Evolutionary conservation across 2,797 vertebrate species (phyloP).

Genomic region (Poeciliopsis turneri): DNA sequence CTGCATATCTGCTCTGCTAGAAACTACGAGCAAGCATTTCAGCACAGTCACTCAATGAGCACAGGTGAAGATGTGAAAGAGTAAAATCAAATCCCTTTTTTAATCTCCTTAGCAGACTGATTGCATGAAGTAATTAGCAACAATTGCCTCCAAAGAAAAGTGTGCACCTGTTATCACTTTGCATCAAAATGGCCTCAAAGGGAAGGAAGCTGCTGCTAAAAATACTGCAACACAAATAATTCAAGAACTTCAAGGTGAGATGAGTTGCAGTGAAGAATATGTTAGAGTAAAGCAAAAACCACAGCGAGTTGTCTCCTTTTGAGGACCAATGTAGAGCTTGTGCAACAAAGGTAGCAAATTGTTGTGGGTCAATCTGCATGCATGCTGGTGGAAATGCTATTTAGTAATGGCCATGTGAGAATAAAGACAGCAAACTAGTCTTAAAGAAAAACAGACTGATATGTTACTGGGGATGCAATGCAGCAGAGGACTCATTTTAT

Average conservation of each 20-base stretch:
- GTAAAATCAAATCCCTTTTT: neutral
- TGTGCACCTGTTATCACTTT: neutral
- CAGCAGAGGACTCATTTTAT: neutral
- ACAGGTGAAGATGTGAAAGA: slow-evolving; percentile 10
- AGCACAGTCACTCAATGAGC: neutral
- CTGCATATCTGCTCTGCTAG: neutral
- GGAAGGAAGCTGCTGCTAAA: neutral
- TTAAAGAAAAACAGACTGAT: neutral
- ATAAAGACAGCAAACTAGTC: neutral
- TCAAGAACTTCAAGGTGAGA: slow-evolving; percentile 3
- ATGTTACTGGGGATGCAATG: neutral
- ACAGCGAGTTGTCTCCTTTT: neutral
- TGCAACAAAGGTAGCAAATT: neutral
- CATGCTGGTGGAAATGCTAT: neutral
- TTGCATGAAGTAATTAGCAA: slow-evolving; percentile 12
- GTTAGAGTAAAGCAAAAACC: neutral
- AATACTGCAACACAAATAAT: neutral
- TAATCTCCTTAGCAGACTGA: slow-evolving; percentile 1
- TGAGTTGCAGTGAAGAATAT: neutral
- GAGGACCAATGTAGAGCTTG: neutral
- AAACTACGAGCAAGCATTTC: neutral
- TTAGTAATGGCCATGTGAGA: neutral
- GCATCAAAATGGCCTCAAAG: neutral
- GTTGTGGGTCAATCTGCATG: neutral
- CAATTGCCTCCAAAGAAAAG: slow-evolving; percentile 6